These are phyloP conservation scores for Nothocercus nigrocapillus DNA, from an alignment of 2,113 vertebrate species.

Conservation along the genomic window DNA sequence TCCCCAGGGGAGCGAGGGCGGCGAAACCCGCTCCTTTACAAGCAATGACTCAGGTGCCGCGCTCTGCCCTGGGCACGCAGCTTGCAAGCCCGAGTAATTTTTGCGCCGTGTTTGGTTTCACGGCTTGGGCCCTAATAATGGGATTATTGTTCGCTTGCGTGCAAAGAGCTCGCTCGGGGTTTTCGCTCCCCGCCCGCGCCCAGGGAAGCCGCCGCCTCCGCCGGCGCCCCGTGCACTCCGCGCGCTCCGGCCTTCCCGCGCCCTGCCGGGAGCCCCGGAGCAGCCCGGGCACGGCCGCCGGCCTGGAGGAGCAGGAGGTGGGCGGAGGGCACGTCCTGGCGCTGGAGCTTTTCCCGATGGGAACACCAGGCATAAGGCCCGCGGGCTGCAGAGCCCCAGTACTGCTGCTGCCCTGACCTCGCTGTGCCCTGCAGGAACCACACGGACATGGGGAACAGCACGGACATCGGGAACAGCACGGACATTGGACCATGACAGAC, in stretches of 20 bases:
- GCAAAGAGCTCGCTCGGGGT: conserved; percentile 83
- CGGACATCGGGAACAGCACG: background rate
- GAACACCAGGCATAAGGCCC: background rate
- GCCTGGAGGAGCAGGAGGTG: too few species aligned
- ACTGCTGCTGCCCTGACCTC: rapidly evolving
- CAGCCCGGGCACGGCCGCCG: background rate
- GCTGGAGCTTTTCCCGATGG: background rate
- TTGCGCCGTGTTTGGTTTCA: background rate
- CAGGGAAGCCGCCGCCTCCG: conserved; percentile 81
- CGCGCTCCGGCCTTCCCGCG: background rate
- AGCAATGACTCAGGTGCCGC: conserved; percentile 65
- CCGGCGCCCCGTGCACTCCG: conserved; percentile 68
- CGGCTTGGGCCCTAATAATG: conserved; percentile 81
- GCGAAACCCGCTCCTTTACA: conserved; percentile 8
- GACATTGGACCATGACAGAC: rapidly evolving
- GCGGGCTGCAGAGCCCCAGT: background rate
- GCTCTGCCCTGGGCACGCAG: conserved; percentile 27
- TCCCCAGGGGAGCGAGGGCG: background rate
- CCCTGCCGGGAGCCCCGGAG: background rate
- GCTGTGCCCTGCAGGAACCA: background rate
- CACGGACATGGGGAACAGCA: background rate
- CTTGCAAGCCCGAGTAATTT: background rate
- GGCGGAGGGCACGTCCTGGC: background rate
- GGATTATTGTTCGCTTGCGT: conserved; percentile 93
- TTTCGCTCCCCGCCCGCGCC: conserved; percentile 81